Base-by-base conservation (phyloP, 2,113 vertebrate genomes). In the Elephas maximus region DNA sequence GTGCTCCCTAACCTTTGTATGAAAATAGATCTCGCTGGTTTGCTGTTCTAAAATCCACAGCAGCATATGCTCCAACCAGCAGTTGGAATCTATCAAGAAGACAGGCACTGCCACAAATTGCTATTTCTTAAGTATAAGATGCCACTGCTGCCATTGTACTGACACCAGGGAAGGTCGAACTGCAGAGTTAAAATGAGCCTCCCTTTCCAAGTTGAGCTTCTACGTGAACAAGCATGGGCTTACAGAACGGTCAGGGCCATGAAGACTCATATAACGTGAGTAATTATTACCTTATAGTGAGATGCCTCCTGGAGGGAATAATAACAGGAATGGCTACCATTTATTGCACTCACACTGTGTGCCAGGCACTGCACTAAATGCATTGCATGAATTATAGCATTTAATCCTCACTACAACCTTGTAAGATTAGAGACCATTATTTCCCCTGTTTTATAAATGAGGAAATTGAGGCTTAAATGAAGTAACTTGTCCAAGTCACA, bases 61-160 rank as follows among this genome's bases (percentile, higher is more conserved):
- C 14, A 96, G 23, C 79, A 84, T 90, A 83, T 95, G 71, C 71
- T 92, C 26, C 65, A 87, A 84, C 37, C 44, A 90, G 69, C 79
- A 96, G 71, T 57, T 93, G 71, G 81, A 97, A 95, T 97, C 62
- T 80, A 90, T 96, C 89, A 92, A 57, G 53, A 95, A 92, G 83
- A 97, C 48, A 94, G 83, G 48, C 93, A 77, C 33, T 84, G 82
- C 15, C 94, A 97, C 44, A 93, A 81, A 90, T 60, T 83, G 83
- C 74, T 93, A 65, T 90, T 93, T 23, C 41, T 9, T 82, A 88
- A 86, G n/a, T 77, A 53, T n/a, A 86, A 96, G 93, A 78, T 69
- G 60, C 33, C 81, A 94, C 82, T 26, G 11, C 76, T 85, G 4
- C 45, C 76, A 92, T 53, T 83, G 57, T 76, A 77, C 5, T 87